Evolutionary conservation across 2,888 invertebrate species (phyloP).

Genomic region (Scaeva pyrastri): DNA sequence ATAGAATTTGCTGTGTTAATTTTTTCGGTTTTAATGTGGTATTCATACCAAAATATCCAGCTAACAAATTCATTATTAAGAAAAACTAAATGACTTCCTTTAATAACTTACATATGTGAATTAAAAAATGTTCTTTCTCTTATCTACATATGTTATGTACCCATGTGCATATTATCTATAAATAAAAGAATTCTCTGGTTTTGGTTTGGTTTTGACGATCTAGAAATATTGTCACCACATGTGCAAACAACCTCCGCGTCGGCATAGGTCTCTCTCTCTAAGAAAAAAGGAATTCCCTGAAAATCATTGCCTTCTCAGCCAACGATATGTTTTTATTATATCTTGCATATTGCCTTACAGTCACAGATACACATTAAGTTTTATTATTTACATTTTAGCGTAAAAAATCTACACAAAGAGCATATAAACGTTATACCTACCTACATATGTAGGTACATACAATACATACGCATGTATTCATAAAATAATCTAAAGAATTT

Average conservation of each 20-base stretch:
- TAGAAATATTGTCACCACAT: conserved; percentile 76
- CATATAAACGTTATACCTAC: conserved; percentile 35
- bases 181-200: conserved; percentile 51
- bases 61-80: too few relatives aligned
- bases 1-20: too few relatives aligned
- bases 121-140: conserved; percentile 11
- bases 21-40: not conserved
- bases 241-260: conserved; percentile 53
- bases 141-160: too few relatives aligned
- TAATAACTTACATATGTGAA: conserved; percentile 59
- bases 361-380: conserved; percentile 55
- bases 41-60: too few relatives aligned
- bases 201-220: conserved; percentile 52
- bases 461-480: too few relatives aligned
- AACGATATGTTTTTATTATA: conserved; percentile 47
- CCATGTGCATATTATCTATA: too few relatives aligned
- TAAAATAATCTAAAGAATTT: too few relatives aligned
- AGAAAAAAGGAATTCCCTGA: conserved; percentile 76
- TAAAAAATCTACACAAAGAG: conserved; percentile 57
- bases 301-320: conserved; percentile 63
- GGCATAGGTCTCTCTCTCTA: conserved; percentile 36
- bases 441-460: too few relatives aligned
- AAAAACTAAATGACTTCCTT: conserved; percentile 37
- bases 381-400: conserved; percentile 57
- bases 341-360: conserved; percentile 55